A percentile compares a stretch with the other conserved stretches of the same genome.
Evolutionary conservation across 2,113 vertebrate species (phyloP).

Genomic region (Serranochromis macrocephalus): DNA sequence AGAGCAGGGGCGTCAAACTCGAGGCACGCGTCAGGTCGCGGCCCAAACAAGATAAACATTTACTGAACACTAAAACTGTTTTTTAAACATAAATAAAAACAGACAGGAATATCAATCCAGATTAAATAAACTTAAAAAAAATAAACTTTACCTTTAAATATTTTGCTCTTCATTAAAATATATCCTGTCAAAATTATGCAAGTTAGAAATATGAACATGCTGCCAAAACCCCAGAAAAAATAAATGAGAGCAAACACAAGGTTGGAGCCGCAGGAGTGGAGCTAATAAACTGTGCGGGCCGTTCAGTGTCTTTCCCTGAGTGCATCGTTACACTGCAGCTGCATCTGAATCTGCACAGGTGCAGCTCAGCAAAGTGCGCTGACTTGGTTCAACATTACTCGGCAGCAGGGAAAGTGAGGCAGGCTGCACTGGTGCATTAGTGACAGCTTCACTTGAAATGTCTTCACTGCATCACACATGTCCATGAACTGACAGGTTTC

Average conservation of each 20-base stretch:
- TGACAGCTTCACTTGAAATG: no score
- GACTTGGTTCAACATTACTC: neutral
- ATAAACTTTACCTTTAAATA: neutral
- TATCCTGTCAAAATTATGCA: neutral
- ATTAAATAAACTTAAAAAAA: neutral
- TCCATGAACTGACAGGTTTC: neutral
- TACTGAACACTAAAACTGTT: neutral
- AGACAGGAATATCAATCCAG: rapidly evolving
- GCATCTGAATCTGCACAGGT: rapidly evolving
- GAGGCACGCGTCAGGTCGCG: rapidly evolving
- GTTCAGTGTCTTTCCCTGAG: neutral
- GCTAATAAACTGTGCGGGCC: neutral
- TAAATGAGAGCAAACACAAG: neutral
- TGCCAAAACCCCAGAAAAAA: rapidly evolving
- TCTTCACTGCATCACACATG: rapidly evolving
- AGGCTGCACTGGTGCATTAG: rapidly evolving
- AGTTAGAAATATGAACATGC: rapidly evolving
- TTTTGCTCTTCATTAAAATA: neutral
- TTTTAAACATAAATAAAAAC: neutral
- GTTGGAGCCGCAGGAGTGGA: neutral
- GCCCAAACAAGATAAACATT: neutral
- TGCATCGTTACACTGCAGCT: neutral
- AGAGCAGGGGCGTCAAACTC: rapidly evolving
- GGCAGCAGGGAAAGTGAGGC: neutral
- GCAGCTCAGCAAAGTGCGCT: neutral